phyloP scores from a whole-genome alignment of 2,113 vertebrate species.

The Dromaius novaehollandiae region DNA sequence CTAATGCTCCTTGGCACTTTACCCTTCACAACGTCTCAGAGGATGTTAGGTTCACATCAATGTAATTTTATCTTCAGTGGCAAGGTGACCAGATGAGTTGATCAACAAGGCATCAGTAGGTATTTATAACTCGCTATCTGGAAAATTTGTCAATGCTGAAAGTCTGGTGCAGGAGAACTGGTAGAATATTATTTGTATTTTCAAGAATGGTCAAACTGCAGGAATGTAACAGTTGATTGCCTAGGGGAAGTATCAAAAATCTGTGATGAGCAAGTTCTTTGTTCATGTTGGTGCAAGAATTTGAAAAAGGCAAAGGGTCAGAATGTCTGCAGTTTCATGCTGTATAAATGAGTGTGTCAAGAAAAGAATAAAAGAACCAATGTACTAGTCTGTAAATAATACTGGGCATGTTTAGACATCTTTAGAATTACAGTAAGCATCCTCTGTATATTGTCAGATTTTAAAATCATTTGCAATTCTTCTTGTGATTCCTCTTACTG shows the following conservation, averaged over 20 bases:
- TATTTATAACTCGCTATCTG: neutral
- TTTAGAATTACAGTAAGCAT: neutral
- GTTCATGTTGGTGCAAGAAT: neutral
- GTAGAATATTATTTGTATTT: neutral
- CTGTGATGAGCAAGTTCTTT: neutral
- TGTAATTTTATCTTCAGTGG: neutral
- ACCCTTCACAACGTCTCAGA: neutral
- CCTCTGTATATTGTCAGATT: neutral
- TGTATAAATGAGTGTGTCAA: neutral
- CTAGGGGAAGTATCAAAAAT: neutral
- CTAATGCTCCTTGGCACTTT: neutral
- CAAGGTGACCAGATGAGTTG: neutral
- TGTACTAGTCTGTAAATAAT: neutral
- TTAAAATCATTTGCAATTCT: neutral
- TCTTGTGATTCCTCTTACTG: neutral
- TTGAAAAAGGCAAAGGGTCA: neutral
- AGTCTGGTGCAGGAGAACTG: neutral
- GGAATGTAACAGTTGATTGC: neutral
- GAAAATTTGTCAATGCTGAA: neutral
- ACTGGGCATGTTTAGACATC: neutral
- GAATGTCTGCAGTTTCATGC: neutral
- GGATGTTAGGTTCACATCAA: neutral
- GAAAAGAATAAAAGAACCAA: neutral
- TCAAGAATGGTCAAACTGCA: neutral
- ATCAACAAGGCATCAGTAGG: neutral